Conservation (phyloP, 2,797 vertebrate species). For the Rhinichthys osculus region DNA sequence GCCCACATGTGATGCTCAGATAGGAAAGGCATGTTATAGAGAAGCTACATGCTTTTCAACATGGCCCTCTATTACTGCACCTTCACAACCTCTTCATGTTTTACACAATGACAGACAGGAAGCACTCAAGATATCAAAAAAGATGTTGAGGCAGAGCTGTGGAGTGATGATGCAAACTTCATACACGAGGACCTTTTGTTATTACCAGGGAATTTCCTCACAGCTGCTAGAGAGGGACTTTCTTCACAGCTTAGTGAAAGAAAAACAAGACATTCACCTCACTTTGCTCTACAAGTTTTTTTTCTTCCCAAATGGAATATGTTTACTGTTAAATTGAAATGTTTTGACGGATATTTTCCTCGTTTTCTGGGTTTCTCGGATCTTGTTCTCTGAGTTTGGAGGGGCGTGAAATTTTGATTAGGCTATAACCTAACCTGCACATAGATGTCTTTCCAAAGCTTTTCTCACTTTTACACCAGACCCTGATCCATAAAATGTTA, state of each 20-base stretch:
- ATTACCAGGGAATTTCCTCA: conserved; percentile 54
- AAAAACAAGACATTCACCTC: conserved; percentile 13
- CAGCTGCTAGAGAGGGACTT: conserved; percentile 53
- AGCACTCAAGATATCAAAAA: conserved; percentile 58
- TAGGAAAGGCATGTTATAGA: conserved; percentile 20
- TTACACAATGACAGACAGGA: conserved; percentile 49
- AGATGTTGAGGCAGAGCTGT: conserved; percentile 33
- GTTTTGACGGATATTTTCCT: conserved; percentile 21
- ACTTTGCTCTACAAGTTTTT: neutral
- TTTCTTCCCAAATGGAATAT: neutral
- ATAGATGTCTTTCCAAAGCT: conserved; percentile 5
- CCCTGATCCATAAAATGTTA: neutral
- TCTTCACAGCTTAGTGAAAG: conserved; percentile 30
- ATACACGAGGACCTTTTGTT: conserved; percentile 42
- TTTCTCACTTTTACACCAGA: neutral
- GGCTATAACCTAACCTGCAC: conserved; percentile 1
- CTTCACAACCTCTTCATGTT: conserved; percentile 5
- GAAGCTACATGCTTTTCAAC: conserved; percentile 25
- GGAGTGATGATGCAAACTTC: conserved; percentile 45
- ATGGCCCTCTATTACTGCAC: conserved; percentile 1
- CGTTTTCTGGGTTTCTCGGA: neutral
- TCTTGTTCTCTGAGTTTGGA: neutral
- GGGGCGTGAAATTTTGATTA: conserved; percentile 7
- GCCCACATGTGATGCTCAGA: neutral
- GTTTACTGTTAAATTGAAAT: conserved; percentile 36